These are phyloP conservation scores for Sebastes itinus DNA, from an alignment of 2,797 vertebrate genomes.

Conservation along the genomic window DNA sequence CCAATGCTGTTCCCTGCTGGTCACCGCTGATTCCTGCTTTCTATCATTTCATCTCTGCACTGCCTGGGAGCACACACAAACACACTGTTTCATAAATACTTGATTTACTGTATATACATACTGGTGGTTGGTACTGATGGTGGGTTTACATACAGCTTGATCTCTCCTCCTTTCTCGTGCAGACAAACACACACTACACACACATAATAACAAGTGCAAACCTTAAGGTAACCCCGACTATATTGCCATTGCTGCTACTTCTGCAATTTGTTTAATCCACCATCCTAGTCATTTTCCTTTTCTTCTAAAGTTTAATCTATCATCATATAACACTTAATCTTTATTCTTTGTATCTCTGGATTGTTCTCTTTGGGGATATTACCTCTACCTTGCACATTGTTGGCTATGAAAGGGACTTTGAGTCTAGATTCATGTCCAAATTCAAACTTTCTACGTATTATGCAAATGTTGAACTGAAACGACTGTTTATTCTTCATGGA, in stretches of 20 bases:
- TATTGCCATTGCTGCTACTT: conserved; percentile 66
- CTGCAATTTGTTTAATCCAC: conserved; percentile 59
- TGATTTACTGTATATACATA: conserved; percentile 21
- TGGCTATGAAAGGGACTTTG: conserved; percentile 28
- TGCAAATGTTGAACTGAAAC: not conserved
- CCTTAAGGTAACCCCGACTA: conserved; percentile 59
- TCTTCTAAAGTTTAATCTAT: conserved; percentile 56
- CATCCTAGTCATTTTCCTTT: conserved; percentile 55
- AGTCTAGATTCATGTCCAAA: conserved; percentile 14
- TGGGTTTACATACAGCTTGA: conserved; percentile 14
- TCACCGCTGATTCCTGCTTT: conserved; percentile 91
- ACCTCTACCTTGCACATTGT: conserved; percentile 20
- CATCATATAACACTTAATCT: conserved; percentile 46
- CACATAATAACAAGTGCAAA: conserved; percentile 35
- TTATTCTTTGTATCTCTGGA: conserved; percentile 13
- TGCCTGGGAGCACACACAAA: conserved; percentile 68
- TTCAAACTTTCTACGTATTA: not conserved
- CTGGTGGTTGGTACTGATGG: not conserved
- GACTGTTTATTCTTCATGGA: not conserved
- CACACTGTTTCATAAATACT: conserved; percentile 20
- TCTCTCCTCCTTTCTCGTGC: conserved; percentile 1
- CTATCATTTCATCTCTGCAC: conserved; percentile 93
- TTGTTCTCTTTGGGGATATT: conserved; percentile 32
- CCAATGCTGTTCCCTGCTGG: conserved; percentile 89
- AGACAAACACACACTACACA: not conserved